These are phyloP conservation scores for Eledone cirrhosa DNA, from an alignment of 2,888 invertebrate genomes.

Conservation along the genomic window DNA sequence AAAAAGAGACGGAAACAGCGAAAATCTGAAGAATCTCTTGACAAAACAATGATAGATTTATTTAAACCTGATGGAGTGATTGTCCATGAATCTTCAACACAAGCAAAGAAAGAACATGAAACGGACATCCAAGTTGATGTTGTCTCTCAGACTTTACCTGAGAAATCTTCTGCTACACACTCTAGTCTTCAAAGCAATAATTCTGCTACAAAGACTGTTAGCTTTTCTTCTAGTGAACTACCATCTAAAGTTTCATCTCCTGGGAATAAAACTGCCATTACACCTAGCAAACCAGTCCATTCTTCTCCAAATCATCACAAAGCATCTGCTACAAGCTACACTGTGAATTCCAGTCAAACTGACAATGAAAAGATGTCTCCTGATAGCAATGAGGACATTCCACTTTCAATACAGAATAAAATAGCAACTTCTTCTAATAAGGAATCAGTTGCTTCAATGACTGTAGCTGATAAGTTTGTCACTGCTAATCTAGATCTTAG, in stretches of 20 bases:
- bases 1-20: conserved; percentile 40
- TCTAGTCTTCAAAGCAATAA: background rate
- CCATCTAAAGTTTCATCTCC: background rate
- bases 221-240: background rate
- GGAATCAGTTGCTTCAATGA: no score
- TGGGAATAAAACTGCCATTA: background rate
- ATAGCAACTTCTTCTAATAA: no score
- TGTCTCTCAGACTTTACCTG: conserved; percentile 1
- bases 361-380: no score
- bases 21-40: conserved; percentile 47
- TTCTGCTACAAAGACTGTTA: background rate
- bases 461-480: no score
- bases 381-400: no score
- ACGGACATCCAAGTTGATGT: background rate
- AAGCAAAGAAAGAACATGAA: background rate
- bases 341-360: no score
- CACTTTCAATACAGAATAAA: no score
- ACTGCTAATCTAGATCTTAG: no score
- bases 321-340: no score
- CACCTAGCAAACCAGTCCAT: no score
- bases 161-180: background rate
- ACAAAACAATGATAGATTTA: conserved; percentile 53
- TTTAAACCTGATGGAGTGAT: conserved; percentile 55
- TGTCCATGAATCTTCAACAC: conserved; percentile 31
- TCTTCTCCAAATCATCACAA: no score